Evolutionary conservation across 2,888 invertebrate genomes (phyloP), one percentile per base, ranked within the genome.

Genomic region (Xylophagus ater): DNA sequence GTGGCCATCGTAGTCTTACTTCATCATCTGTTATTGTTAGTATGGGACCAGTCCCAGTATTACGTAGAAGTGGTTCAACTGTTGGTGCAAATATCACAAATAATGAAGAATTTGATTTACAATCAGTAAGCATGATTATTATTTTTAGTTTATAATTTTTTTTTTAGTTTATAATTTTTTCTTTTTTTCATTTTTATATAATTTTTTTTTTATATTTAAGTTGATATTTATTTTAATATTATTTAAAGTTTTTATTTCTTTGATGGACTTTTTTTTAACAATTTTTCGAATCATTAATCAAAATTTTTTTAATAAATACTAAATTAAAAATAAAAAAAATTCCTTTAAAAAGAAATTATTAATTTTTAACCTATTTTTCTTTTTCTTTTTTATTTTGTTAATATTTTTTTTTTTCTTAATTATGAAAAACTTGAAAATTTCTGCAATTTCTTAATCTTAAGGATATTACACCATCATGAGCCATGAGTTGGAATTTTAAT

Each of bases 1-100:
- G 24, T 34, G n/a, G 42, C 26, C 26, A 38, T 35, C 35, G 41
- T 34, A 36, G 35, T 42, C 37, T 41, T 24, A 30, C 34, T 25
- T 18, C 41, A 31, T 34, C 46, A 14, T 21, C 39, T 26, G 40
- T 31, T 26, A 33, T 38, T 40, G 34, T 38, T 40, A 37, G 36
- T 47, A 32, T 48, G 24, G 64, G 58, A 57, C 57, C 65, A 59
- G 59, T 64, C 63, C 41, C 47, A 31, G 39, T 43, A 15, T 58
- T 71, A 66, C 66, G 71, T 65, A 53, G 65, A 65, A 26, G 45
- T 59, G 60, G 44, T 66, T 66, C 47, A 64, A 53, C 67, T 62
- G 56, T 65, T 65, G 60, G 68, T 68, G 53, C 67, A 68, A 49
- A 61, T 68, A 55, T 59, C 68, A 66, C 68, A 68, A 68, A 67